Conservation (phyloP, 2,797 vertebrate species). For the Urophycis tenuis region DNA sequence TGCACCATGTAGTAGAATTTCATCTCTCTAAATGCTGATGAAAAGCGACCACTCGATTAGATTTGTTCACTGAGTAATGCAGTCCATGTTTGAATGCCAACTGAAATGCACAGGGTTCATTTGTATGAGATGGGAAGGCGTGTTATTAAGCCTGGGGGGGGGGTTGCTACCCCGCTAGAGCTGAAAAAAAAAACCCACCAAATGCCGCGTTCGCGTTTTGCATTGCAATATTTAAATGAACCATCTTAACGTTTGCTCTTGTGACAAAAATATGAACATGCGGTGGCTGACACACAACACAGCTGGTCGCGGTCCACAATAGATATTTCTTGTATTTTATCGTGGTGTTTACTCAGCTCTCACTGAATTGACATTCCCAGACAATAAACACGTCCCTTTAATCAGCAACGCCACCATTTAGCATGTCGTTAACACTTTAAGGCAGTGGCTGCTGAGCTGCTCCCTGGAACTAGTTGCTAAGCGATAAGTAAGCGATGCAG, state of each 20-base stretch:
- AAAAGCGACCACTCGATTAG: not conserved
- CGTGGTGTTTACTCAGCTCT: not conserved
- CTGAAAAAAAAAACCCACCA: not conserved
- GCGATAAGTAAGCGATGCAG: not conserved
- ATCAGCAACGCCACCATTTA: not conserved
- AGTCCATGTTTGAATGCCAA: not conserved
- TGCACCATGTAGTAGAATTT: not conserved
- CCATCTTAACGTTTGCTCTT: not conserved
- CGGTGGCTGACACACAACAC: not conserved
- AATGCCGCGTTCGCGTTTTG: not conserved
- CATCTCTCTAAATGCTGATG: slow-evolving; percentile 1
- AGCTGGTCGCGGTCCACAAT: not conserved
- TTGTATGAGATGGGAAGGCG: not conserved
- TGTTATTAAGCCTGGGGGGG: not conserved
- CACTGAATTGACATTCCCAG: not conserved
- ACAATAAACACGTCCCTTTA: not conserved
- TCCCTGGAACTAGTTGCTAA: slow-evolving; percentile 3
- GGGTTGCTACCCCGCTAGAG: not conserved
- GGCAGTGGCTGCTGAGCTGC: not conserved
- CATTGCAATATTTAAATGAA: not conserved
- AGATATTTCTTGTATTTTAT: not conserved
- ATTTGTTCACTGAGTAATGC: not conserved
- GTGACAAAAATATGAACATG: too few relatives aligned
- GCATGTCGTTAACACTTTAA: not conserved
- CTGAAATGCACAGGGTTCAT: not conserved